These are phyloP conservation scores for Eugnorisma glareosa DNA, from an alignment of 2,888 invertebrate species.

Conservation along the genomic window DNA sequence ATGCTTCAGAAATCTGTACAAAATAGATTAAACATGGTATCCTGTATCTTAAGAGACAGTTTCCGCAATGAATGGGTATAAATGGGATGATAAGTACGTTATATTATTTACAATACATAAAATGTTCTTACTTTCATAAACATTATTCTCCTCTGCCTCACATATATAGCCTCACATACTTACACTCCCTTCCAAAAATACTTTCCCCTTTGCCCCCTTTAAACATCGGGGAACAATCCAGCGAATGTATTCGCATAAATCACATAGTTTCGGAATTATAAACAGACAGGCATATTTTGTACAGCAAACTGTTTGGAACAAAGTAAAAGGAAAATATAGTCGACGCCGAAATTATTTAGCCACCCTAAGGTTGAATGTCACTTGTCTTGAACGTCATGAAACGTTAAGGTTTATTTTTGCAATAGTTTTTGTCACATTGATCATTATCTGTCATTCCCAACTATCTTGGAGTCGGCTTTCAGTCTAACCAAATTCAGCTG, in stretches of 20 bases:
- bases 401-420: not conserved
- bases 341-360: not conserved
- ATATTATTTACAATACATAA: too few relatives aligned
- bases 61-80: too few relatives aligned
- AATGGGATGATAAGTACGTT: too few relatives aligned
- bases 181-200: not conserved
- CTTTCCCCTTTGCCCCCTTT: not conserved
- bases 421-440: not conserved
- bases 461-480: not conserved
- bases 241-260: slow-evolving; percentile 40
- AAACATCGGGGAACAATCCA: slow-evolving; percentile 1
- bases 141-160: not conserved
- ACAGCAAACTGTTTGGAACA: slow-evolving; percentile 10
- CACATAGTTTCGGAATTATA: slow-evolving; percentile 40
- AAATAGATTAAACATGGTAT: too few relatives aligned
- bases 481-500: not conserved
- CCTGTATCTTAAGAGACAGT: too few relatives aligned
- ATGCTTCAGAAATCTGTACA: too few relatives aligned
- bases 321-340: not conserved
- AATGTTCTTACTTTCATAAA: too few relatives aligned
- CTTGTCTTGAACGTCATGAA: not conserved
- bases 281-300: slow-evolving; percentile 30
- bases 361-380: not conserved
- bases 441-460: not conserved
- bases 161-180: not conserved